Conservation (phyloP, 2,113 vertebrate species). For the Marmota monax region DNA sequence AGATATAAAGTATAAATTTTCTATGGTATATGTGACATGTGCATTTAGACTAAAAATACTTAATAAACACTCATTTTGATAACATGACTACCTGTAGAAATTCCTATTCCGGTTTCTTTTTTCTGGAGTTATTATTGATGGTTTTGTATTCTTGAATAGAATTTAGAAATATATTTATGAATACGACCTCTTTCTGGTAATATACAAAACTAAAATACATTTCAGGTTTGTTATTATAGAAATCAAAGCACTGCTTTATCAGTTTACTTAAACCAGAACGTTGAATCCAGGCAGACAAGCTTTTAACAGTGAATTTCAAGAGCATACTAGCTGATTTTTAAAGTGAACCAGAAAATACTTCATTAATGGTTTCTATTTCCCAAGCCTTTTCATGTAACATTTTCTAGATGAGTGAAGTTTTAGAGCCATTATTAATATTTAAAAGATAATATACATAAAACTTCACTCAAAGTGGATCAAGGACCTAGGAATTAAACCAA, state of each 20-base stretch:
- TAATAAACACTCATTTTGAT: constrained; percentile 17
- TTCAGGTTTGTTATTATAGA: constrained; percentile 38
- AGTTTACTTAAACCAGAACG: not conserved
- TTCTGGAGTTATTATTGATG: constrained; percentile 28
- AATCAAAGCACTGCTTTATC: not conserved
- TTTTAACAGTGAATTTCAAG: constrained; percentile 39
- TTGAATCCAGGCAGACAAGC: not conserved
- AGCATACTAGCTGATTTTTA: constrained; percentile 1
- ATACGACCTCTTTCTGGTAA: not conserved
- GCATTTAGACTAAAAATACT: constrained; percentile 18
- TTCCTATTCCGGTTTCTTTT: not conserved
- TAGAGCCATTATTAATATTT: constrained; percentile 33
- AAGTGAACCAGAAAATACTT: constrained; percentile 46
- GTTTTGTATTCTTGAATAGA: constrained; percentile 43
- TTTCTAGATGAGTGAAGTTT: constrained; percentile 57
- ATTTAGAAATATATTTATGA: constrained; percentile 33
- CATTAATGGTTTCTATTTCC: constrained; percentile 56
- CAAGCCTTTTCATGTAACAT: not conserved
- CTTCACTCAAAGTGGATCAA: no score
- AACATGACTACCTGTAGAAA: not conserved
- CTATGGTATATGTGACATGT: not conserved
- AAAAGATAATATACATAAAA: not conserved
- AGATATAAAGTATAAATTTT: not conserved
- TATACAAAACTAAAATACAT: not conserved
- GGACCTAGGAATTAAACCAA: no score